These are phyloP conservation scores for Rhopalosiphum padi DNA, from an alignment of 1,140 invertebrate genomes.

Conservation along the genomic window DNA sequence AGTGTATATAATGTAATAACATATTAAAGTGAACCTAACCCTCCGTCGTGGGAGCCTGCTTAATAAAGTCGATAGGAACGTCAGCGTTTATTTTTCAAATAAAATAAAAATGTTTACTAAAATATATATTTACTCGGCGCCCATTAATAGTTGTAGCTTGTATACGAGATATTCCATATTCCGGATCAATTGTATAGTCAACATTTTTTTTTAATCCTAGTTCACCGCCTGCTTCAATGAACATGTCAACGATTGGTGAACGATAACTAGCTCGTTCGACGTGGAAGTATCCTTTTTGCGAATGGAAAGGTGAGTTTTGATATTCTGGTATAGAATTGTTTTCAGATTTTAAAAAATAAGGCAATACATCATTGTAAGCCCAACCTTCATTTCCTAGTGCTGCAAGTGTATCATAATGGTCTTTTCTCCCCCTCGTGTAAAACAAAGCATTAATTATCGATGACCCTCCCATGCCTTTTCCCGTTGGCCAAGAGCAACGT, in stretches of 20 bases:
- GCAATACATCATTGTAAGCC: slow-evolving; percentile 77
- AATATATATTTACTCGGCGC: slow-evolving; percentile 62
- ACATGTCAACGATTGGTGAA: slow-evolving; percentile 66
- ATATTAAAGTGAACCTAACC: no score
- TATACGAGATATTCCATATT: slow-evolving; percentile 71
- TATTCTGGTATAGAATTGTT: slow-evolving; percentile 64
- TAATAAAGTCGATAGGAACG: no score
- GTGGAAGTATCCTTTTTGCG: slow-evolving; percentile 72
- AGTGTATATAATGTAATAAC: no score
- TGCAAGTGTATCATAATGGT: slow-evolving; percentile 63
- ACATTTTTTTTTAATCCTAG: slow-evolving; percentile 65
- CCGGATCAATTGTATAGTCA: slow-evolving; percentile 67
- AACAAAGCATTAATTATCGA: slow-evolving; percentile 90
- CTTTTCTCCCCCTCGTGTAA: slow-evolving; percentile 78
- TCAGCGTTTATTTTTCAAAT: no score
- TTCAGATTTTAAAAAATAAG: slow-evolving; percentile 80
- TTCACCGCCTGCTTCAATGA: slow-evolving; percentile 67
- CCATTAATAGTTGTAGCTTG: slow-evolving; percentile 71
- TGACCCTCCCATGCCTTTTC: slow-evolving; percentile 82
- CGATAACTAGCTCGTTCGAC: slow-evolving; percentile 71
- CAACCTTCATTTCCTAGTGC: slow-evolving; percentile 65
- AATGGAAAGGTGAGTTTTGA: slow-evolving; percentile 69
- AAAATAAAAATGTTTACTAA: no score
- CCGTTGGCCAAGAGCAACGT: slow-evolving; percentile 74
- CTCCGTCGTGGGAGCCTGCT: no score